Percentiles rank a stretch among this genome's conserved stretches.
Conservation (phyloP, 1,140 invertebrate species). For the Meloidogyne chitwoodi region DNA sequence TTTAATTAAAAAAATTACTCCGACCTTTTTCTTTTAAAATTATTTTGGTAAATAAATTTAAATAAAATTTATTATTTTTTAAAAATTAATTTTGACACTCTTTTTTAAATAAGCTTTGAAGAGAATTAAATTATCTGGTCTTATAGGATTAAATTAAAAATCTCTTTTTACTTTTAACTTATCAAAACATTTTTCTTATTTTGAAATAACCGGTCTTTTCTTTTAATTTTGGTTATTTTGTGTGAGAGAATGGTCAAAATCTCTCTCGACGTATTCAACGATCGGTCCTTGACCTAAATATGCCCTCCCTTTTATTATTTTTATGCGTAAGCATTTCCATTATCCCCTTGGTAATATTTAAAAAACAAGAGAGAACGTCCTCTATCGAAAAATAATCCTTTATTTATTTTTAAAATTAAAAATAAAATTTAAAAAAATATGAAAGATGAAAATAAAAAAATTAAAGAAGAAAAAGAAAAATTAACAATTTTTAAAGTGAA, state of each 20-base stretch:
- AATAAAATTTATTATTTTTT: too few species aligned
- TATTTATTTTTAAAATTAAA: background rate
- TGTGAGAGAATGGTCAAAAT: background rate
- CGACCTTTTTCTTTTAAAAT: too few species aligned
- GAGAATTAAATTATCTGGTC: too few species aligned
- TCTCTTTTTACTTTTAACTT: too few species aligned
- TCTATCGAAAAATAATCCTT: background rate
- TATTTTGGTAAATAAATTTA: too few species aligned
- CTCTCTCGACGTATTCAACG: background rate
- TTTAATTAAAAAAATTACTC: too few species aligned
- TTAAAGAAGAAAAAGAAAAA: background rate
- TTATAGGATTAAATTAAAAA: too few species aligned
- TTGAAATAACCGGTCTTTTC: background rate
- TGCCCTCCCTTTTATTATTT: background rate
- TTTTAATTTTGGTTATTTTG: background rate
- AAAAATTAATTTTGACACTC: too few species aligned
- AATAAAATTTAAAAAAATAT: background rate
- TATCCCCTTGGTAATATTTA: background rate
- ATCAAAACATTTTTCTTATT: background rate
- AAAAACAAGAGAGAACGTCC: background rate
- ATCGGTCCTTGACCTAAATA: background rate
- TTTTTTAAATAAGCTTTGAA: too few species aligned
- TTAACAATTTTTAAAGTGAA: background rate
- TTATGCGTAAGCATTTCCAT: background rate
- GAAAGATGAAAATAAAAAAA: background rate